Conservation (phyloP, 2,888 invertebrate genomes). For the Rhynchonema sp. region DNA sequence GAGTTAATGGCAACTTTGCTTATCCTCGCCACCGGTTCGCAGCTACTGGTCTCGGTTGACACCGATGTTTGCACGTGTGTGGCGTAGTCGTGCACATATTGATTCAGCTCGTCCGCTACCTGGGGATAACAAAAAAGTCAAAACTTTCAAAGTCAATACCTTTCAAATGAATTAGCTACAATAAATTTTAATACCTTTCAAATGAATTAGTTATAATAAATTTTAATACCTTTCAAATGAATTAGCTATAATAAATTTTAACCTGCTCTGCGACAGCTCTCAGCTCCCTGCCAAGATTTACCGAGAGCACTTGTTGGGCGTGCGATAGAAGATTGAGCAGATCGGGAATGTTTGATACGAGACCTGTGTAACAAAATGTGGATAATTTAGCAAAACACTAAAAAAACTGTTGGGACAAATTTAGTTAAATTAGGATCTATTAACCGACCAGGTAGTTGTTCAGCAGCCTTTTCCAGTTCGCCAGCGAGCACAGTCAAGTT, state of each 20-base stretch:
- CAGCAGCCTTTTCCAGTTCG: background rate
- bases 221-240: too few relatives aligned
- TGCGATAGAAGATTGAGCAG: background rate
- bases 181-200: too few relatives aligned
- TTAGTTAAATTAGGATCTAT: too few relatives aligned
- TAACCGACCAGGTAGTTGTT: too few relatives aligned
- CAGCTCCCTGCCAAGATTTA: background rate
- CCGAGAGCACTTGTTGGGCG: background rate
- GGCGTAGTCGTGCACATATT: background rate
- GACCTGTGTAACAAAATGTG: too few relatives aligned
- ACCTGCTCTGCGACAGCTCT: background rate
- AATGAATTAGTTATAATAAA: too few relatives aligned
- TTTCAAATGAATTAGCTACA: too few relatives aligned
- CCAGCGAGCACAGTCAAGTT: background rate
- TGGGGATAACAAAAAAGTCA: too few relatives aligned
- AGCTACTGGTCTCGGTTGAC: slow-evolving; percentile 8
- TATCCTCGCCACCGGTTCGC: slow-evolving; percentile 19
- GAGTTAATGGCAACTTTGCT: background rate
- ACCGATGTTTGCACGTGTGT: background rate
- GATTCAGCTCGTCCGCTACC: background rate
- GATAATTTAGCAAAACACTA: background rate
- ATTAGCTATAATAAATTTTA: too few relatives aligned
- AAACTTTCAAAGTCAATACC: too few relatives aligned
- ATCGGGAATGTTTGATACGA: too few relatives aligned
- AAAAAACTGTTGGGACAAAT: too few relatives aligned